Conservation (phyloP, 2,888 invertebrate species). For the Crematogaster levior region DNA sequence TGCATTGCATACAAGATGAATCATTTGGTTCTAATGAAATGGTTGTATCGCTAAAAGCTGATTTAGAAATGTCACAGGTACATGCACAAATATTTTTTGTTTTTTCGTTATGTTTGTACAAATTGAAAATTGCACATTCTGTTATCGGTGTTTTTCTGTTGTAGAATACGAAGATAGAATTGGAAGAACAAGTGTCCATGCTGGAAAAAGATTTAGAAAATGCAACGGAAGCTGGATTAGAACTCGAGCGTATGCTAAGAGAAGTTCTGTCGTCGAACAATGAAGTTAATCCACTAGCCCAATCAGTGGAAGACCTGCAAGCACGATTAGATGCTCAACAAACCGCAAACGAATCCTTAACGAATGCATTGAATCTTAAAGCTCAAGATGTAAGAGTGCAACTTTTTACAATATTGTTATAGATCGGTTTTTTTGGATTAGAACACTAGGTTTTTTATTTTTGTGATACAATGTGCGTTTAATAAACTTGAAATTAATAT, state of each 20-base stretch:
- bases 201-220: slow-evolving; percentile 92
- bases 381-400: slow-evolving; percentile 83
- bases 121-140: slow-evolving; percentile 10
- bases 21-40: slow-evolving; percentile 91
- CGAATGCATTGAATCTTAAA: slow-evolving; percentile 83
- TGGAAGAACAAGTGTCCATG: slow-evolving; percentile 90
- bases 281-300: slow-evolving; percentile 87
- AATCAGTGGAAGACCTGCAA: slow-evolving; percentile 89
- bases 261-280: slow-evolving; percentile 90
- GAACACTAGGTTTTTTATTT: slow-evolving; percentile 56
- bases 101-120: background rate
- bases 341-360: slow-evolving; percentile 86
- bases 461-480: slow-evolving; percentile 77
- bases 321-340: slow-evolving; percentile 89
- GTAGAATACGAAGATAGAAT: slow-evolving; percentile 85
- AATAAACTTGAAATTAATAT: slow-evolving; percentile 77
- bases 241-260: slow-evolving; percentile 90
- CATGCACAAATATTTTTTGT: slow-evolving; percentile 10
- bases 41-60: slow-evolving; percentile 89
- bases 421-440: slow-evolving; percentile 7
- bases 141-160: slow-evolving; percentile 21
- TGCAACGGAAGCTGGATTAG: slow-evolving; percentile 93
- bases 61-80: slow-evolving; percentile 87
- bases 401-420: background rate
- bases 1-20: slow-evolving; percentile 87